Percentiles rank a stretch among this genome's conserved stretches.
Conservation (phyloP, 1,140 invertebrate genomes). For the Stratiolaelaps scimitus region DNA sequence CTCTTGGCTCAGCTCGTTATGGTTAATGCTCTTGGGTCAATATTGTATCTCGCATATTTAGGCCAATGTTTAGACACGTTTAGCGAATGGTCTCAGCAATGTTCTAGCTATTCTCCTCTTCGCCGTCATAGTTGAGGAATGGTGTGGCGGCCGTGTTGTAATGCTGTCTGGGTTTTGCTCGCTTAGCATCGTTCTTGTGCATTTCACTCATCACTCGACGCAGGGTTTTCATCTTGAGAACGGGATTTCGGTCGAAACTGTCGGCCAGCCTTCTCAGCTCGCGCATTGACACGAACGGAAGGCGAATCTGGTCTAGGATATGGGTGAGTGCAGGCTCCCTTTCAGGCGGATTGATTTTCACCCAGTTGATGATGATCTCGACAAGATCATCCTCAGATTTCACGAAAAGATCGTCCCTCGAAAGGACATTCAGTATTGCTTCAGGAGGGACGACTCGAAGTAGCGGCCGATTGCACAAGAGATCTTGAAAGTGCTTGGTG, state of each 20-base stretch:
- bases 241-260: not conserved
- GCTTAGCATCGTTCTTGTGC: not conserved
- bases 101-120: not conserved
- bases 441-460: constrained; percentile 4
- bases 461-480: not conserved
- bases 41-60: no score
- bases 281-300: constrained; percentile 17
- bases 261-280: constrained; percentile 15
- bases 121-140: constrained; percentile 16
- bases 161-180: constrained; percentile 1
- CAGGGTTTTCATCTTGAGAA: constrained; percentile 19
- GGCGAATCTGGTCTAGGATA: constrained; percentile 21
- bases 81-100: not conserved
- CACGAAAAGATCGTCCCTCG: constrained; percentile 2
- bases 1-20: no score
- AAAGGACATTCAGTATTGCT: constrained; percentile 2
- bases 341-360: constrained; percentile 8
- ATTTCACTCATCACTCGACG: constrained; percentile 23
- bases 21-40: no score
- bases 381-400: constrained; percentile 18
- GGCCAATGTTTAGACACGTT: no score
- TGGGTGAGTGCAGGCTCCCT: constrained; percentile 23
- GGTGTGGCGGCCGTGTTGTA: constrained; percentile 12
- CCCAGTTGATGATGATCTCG: constrained; percentile 20
- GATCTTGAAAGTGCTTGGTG: constrained; percentile 12